Percentiles rank a stretch among this genome's conserved stretches.
These are phyloP conservation scores for Catajapyx aquilonaris DNA, from an alignment of 1,140 invertebrate species.

Conservation along the genomic window DNA sequence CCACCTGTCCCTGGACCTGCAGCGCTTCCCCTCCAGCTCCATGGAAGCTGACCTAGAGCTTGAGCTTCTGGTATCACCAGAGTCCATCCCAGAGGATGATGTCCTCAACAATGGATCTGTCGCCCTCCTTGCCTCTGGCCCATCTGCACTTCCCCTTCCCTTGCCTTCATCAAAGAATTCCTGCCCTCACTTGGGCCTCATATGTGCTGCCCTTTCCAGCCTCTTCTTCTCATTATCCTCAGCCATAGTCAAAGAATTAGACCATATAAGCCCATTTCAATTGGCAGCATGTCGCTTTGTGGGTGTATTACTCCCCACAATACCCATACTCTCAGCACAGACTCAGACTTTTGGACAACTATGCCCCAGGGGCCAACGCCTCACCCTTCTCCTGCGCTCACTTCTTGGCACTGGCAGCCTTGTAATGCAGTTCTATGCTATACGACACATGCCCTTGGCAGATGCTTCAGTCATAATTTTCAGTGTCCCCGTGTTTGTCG, in stretches of 20 bases:
- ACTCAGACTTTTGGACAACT: no score
- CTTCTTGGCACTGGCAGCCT: slow-evolving; percentile 62
- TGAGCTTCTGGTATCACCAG: no score
- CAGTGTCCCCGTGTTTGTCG: slow-evolving; percentile 78
- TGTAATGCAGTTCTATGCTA: slow-evolving; percentile 74
- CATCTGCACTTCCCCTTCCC: no score
- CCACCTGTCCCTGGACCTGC: no score
- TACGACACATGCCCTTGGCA: slow-evolving; percentile 67
- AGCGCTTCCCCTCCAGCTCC: no score
- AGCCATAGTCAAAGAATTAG: slow-evolving; percentile 64
- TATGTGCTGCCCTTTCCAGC: slow-evolving; percentile 58
- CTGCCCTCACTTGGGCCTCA: slow-evolving; percentile 38
- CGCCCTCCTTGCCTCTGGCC: no score
- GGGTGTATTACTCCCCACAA: slow-evolving; percentile 57
- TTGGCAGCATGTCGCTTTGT: slow-evolving; percentile 60
- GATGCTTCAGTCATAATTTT: slow-evolving; percentile 82
- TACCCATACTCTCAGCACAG: slow-evolving; percentile 58
- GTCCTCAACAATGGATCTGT: no score
- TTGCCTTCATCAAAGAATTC: no score
- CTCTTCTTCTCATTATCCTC: slow-evolving; percentile 73
- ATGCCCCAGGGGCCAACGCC: slow-evolving; percentile 48
- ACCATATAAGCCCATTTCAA: slow-evolving; percentile 60
- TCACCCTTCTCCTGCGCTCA: slow-evolving; percentile 37
- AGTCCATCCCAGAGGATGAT: no score
- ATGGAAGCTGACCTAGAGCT: no score